Conservation (phyloP, 2,797 vertebrate species). For the Cryptoprocta ferox region DNA sequence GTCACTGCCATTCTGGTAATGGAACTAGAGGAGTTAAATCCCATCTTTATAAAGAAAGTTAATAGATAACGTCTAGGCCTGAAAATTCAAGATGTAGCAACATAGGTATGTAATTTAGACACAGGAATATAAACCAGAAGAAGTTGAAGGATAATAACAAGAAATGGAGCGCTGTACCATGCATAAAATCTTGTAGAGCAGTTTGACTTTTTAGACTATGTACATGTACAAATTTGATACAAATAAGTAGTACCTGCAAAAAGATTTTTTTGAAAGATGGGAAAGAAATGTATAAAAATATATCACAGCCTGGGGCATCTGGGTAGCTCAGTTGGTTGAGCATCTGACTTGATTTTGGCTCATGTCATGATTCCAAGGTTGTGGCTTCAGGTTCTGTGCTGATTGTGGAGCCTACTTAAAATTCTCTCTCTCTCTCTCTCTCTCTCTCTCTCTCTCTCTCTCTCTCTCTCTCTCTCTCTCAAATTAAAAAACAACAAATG, state of each 20-base stretch:
- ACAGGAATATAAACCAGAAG: background rate
- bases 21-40: background rate
- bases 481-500: no score
- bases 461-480: no score
- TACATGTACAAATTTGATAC: background rate
- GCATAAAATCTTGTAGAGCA: background rate
- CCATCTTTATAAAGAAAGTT: background rate
- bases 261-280: background rate
- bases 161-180: rapidly evolving
- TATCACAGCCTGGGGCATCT: no score
- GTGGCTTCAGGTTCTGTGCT: no score
- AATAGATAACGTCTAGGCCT: background rate
- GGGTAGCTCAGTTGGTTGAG: no score
- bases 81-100: background rate
- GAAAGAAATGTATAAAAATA: background rate
- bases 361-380: no score
- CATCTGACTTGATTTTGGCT: no score
- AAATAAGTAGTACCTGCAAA: background rate
- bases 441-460: no score
- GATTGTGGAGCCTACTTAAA: no score
- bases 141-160: background rate
- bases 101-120: background rate
- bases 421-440: no score
- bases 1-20: background rate
- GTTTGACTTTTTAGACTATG: background rate